phyloP scores from a whole-genome alignment of 2,113 vertebrate genomes.

The Amphiprion ocellaris region DNA sequence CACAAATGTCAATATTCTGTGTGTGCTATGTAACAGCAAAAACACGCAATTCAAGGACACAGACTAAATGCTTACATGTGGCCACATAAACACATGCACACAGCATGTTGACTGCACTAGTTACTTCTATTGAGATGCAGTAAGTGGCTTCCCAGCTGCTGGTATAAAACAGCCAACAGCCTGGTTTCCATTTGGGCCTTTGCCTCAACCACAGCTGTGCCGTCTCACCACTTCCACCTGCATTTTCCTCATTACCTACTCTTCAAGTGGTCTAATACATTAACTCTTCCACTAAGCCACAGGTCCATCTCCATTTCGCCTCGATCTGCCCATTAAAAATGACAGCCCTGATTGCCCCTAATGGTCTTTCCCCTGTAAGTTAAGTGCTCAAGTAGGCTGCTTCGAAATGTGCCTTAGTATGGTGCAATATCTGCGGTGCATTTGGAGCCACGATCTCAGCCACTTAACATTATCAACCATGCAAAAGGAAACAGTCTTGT shows the following conservation, averaged over 20 bases:
- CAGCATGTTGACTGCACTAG: neutral
- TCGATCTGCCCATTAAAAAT: slow-evolving; percentile 66
- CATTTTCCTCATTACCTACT: slow-evolving; percentile 51
- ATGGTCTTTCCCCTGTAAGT: slow-evolving; percentile 62
- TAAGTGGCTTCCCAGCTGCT: slow-evolving; percentile 41
- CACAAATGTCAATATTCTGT: neutral
- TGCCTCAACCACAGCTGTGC: slow-evolving; percentile 51
- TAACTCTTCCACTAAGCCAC: slow-evolving; percentile 60
- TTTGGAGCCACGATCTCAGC: slow-evolving; percentile 56
- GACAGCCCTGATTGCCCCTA: slow-evolving; percentile 73
- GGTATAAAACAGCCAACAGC: slow-evolving; percentile 40
- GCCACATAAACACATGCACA: slow-evolving; percentile 9
- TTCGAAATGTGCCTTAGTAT: slow-evolving; percentile 17
- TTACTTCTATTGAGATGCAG: slow-evolving; percentile 23
- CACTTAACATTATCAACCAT: slow-evolving; percentile 61
- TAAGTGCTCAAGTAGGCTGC: slow-evolving; percentile 70
- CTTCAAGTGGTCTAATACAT: slow-evolving; percentile 59
- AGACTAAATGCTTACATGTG: neutral
- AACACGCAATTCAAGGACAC: neutral
- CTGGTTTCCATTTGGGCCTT: slow-evolving; percentile 57
- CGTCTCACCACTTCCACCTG: slow-evolving; percentile 65
- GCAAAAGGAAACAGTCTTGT: slow-evolving; percentile 56
- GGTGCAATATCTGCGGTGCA: slow-evolving; percentile 43
- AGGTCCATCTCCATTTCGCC: slow-evolving; percentile 65
- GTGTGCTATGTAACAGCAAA: neutral